These are phyloP conservation scores for Hoplostethus mediterraneus DNA, from an alignment of 2,797 vertebrate species.

Conservation along the genomic window DNA sequence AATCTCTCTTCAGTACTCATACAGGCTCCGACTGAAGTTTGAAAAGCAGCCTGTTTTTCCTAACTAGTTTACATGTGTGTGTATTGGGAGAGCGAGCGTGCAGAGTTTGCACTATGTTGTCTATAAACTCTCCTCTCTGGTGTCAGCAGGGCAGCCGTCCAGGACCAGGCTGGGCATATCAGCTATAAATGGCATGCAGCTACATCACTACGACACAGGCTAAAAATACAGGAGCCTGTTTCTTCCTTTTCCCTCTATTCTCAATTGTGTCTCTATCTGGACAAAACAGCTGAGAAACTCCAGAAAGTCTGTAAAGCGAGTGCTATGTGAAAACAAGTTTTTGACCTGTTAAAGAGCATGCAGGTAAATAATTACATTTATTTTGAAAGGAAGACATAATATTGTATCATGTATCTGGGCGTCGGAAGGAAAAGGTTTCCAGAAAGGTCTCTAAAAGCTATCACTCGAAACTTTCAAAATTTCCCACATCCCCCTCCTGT, in stretches of 20 bases:
- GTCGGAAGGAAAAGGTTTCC: constrained; percentile 50
- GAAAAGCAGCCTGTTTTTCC: neutral
- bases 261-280: constrained; percentile 59
- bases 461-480: constrained; percentile 71
- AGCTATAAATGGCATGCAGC: constrained; percentile 73
- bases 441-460: constrained; percentile 70
- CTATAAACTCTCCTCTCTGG: constrained; percentile 49
- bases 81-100: constrained; percentile 27
- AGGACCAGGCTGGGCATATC: constrained; percentile 57
- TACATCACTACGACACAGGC: constrained; percentile 57
- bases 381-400: constrained; percentile 50
- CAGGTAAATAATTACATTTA: constrained; percentile 39
- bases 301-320: constrained; percentile 19
- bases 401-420: constrained; percentile 36
- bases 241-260: constrained; percentile 70
- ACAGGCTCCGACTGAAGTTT: neutral
- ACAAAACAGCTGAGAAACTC: constrained; percentile 34
- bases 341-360: constrained; percentile 4
- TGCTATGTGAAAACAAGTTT: constrained; percentile 41
- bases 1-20: too few relatives aligned
- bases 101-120: constrained; percentile 23
- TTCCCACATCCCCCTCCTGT: constrained; percentile 72
- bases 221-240: constrained; percentile 71
- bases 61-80: constrained; percentile 9
- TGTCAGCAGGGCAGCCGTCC: constrained; percentile 61